Evolutionary conservation across 2,797 vertebrate genomes (phyloP), one percentile per base, ranked within the genome.

Genomic region (Florisuga fusca): DNA sequence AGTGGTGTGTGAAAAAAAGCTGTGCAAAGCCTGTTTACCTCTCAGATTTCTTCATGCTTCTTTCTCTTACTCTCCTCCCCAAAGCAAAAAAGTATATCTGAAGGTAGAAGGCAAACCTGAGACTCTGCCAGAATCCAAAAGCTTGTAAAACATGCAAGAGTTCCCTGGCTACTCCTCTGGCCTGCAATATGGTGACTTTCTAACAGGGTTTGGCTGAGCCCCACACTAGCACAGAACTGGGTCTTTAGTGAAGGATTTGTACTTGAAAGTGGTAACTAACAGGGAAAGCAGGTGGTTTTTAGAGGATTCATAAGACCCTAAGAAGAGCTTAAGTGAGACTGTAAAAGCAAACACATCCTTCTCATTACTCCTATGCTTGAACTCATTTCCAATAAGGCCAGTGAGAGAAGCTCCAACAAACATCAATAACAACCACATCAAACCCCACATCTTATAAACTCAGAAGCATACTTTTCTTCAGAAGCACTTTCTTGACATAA

Each of bases 11-110:
- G 95, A 79, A 93, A 88, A 90, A 93, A 53, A 38, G 64, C 63
- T 18, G 12, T 51, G 90, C 77, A 76, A 93, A 94, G 33, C 27
- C 74, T 73, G 22, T 79, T 93, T 86, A 90, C 59, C 54, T 86
- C 50, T 78, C 71, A 22, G 34, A 64, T 81, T 93, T 86, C 62
- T 90, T 84, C 15, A 20, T 45, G 26, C 53, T 89, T 69, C 45
- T 53, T 77, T 79, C 63, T 64, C 82, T 36, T 43, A 58, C 48
- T 2, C 66, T 3, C 4, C 3, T 3, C 2, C 6, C 15, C 7
- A 48, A 82, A 71, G 9, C 33, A 53, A n/a, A 34, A 66, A 68
- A 33, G 31, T 20, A 64, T 33, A 68, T 78, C 68, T 85, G 31
- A 85, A 84, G 14, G 34, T 36, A 51, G 58, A 66, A 86, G 27